Percentiles rank a stretch among this genome's conserved stretches.
These are phyloP conservation scores for Oligia strigilis DNA, from an alignment of 2,888 invertebrate genomes.

Conservation along the genomic window DNA sequence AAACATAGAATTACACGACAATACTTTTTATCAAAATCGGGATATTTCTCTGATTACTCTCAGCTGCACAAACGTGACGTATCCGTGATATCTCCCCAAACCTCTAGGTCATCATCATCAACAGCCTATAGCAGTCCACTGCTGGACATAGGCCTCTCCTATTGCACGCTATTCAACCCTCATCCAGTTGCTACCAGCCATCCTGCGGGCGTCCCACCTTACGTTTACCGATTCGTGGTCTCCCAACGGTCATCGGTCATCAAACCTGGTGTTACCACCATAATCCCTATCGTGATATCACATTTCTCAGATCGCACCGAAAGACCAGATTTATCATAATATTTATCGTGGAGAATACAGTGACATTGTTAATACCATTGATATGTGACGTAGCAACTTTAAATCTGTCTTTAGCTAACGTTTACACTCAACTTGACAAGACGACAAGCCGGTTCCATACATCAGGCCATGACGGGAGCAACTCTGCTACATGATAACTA, in stretches of 20 bases:
- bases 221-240: too few relatives aligned
- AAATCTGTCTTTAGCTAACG: background rate
- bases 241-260: too few relatives aligned
- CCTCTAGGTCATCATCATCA: constrained; percentile 49
- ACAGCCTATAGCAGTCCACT: too few relatives aligned
- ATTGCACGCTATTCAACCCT: too few relatives aligned
- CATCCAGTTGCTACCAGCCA: too few relatives aligned
- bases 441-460: constrained; percentile 28
- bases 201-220: too few relatives aligned
- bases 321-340: constrained; percentile 82
- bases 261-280: constrained; percentile 65
- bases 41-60: constrained; percentile 16
- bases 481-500: constrained; percentile 16
- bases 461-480: constrained; percentile 10
- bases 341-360: constrained; percentile 73
- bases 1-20: background rate
- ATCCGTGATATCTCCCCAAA: constrained; percentile 52
- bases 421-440: constrained; percentile 12
- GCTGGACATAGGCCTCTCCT: too few relatives aligned
- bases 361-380: constrained; percentile 76
- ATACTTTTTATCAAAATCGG: background rate
- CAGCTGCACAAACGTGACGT: constrained; percentile 42
- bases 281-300: constrained; percentile 72
- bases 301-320: constrained; percentile 78
- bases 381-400: constrained; percentile 70